Conservation (phyloP, 2,797 vertebrate species). For the Siniperca undulata region DNA sequence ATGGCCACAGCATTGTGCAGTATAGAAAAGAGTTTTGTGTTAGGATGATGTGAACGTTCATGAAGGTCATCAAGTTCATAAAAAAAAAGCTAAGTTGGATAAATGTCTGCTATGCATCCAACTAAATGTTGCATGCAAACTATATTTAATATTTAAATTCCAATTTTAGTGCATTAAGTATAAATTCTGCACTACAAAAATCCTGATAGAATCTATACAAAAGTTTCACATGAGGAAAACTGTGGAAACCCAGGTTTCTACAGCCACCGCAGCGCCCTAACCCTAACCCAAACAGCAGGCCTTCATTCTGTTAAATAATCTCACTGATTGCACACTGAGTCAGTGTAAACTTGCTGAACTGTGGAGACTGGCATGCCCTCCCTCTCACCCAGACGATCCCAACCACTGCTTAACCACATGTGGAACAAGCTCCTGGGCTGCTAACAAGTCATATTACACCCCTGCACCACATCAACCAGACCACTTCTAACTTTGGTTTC, state of each 20-base stretch:
- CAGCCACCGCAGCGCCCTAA: slow-evolving; percentile 46
- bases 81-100: background rate
- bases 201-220: slow-evolving; percentile 18
- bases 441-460: slow-evolving; percentile 79
- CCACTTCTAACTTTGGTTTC: slow-evolving; percentile 76
- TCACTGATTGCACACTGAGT: slow-evolving; percentile 66
- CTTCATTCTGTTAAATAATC: slow-evolving; percentile 66
- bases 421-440: slow-evolving; percentile 74
- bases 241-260: slow-evolving; percentile 25
- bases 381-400: slow-evolving; percentile 76
- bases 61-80: slow-evolving; percentile 23
- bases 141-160: slow-evolving; percentile 25
- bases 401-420: slow-evolving; percentile 77
- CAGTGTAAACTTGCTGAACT: slow-evolving; percentile 73
- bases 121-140: background rate
- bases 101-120: background rate
- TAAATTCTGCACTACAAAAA: slow-evolving; percentile 35
- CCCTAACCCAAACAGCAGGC: slow-evolving; percentile 65
- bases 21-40: slow-evolving; percentile 20
- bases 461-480: slow-evolving; percentile 71
- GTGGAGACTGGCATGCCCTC: slow-evolving; percentile 73
- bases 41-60: slow-evolving; percentile 24
- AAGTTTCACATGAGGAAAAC: slow-evolving; percentile 47
- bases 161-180: slow-evolving; percentile 1
- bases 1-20: slow-evolving; percentile 23